A percentile compares a stretch with the other conserved stretches of the same genome.
Evolutionary conservation across 2,113 vertebrate species (phyloP).

Genomic region (Archilochus colubris): DNA sequence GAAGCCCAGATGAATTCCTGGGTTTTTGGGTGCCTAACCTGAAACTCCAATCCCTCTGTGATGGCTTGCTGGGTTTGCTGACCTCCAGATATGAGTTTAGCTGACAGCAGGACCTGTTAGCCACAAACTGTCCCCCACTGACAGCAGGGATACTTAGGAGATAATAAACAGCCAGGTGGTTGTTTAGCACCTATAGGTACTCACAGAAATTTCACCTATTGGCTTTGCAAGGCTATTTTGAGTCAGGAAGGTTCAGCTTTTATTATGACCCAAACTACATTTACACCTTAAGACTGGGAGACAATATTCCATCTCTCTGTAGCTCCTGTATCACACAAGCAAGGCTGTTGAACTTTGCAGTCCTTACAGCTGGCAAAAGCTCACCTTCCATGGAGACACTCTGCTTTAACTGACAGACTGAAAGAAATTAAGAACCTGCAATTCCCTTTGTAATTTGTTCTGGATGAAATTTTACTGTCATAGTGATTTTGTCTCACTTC

Average conservation of each 20-base stretch:
- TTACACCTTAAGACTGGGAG: not conserved
- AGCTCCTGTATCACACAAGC: not conserved
- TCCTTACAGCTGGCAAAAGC: not conserved
- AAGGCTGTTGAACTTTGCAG: not conserved
- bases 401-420: not conserved
- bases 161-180: not conserved
- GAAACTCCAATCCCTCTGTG: not conserved
- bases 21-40: not conserved
- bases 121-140: not conserved
- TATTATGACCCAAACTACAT: not conserved
- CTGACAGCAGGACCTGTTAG: not conserved
- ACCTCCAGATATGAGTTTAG: accelerated
- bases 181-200: not conserved
- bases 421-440: not conserved
- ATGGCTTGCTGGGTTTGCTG: not conserved
- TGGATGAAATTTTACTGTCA: not conserved
- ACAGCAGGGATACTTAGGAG: not conserved
- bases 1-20: not conserved
- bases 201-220: not conserved
- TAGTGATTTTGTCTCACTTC: not conserved
- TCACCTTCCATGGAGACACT: not conserved
- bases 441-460: not conserved
- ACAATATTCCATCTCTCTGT: accelerated
- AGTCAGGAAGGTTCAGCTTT: not conserved
- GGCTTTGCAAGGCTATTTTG: not conserved